Evolutionary conservation across 2,797 vertebrate species (phyloP).

Genomic region (Cirrhinus molitorella): DNA sequence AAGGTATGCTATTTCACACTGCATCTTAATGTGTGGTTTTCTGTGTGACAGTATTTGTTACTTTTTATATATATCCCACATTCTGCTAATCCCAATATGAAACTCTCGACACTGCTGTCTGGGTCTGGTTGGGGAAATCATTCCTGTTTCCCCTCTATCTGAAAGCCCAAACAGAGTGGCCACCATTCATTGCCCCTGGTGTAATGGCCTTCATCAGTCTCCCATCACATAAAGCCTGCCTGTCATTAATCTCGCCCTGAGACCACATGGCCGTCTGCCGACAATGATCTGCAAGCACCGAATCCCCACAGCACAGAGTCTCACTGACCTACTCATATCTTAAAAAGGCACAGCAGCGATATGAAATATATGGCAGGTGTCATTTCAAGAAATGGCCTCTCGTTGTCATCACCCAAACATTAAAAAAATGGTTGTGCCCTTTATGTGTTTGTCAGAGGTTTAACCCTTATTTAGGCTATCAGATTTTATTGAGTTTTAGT

Average conservation of each 20-base stretch:
- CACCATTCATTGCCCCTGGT: slow-evolving; percentile 55
- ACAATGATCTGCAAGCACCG: slow-evolving; percentile 64
- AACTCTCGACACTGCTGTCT: neutral
- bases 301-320: slow-evolving; percentile 53
- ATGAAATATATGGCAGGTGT: slow-evolving; percentile 49
- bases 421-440: neutral
- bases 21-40: neutral
- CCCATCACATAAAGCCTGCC: slow-evolving; percentile 56
- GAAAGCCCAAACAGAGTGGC: slow-evolving; percentile 55
- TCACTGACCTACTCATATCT: slow-evolving; percentile 61
- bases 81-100: slow-evolving; percentile 1
- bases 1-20: neutral
- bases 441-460: slow-evolving; percentile 15
- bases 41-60: neutral
- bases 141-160: slow-evolving; percentile 50
- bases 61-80: neutral
- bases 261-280: slow-evolving; percentile 54
- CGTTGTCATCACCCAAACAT: slow-evolving; percentile 25
- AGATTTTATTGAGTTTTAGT: neutral
- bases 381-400: slow-evolving; percentile 43
- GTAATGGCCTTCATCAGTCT: slow-evolving; percentile 69
- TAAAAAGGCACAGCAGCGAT: slow-evolving; percentile 39
- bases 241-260: slow-evolving; percentile 63
- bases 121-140: slow-evolving; percentile 43
- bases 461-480: neutral